Evolutionary conservation across 1,140 invertebrate genomes (phyloP), one percentile per base, ranked within the genome.

Genomic region (Calliopsis andreniformis): DNA sequence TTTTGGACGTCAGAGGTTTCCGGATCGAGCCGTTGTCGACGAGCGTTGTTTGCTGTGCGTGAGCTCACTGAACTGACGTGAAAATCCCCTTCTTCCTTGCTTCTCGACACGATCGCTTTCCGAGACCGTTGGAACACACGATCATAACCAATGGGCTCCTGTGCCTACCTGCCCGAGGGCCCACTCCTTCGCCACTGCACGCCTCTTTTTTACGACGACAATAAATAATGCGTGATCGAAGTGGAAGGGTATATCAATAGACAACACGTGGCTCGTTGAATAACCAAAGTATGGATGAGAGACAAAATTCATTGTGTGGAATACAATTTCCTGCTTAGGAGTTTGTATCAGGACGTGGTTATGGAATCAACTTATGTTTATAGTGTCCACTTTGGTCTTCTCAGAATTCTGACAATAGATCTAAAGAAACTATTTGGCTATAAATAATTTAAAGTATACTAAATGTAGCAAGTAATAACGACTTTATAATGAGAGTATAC

Each of bases 1-100:
- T 89, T 89, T 89, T 88, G 84, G 86, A 78, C 49, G 42, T 85
- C 55, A 43, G 35, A 72, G 30, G 56, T 66, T 76, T 58, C 28
- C 63, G 51, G 43, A 68, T 68, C 72, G 55, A 58, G 53, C 64
- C 79, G 62, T 66, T 63, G 62, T 30, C 78, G 76, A 80, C 39
- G 78, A 80, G 81, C 78, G 77, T 58, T 58, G 39, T 86, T 84
- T 84, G 82, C 86, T 80, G 82, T 86, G 79, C 85, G 78, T 88
- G 80, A 87, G 82, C 87, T 87, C 83, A 89, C 87, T 88, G 73
- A 84, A 80, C 76, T 76, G 80, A 87, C 81, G 64, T 79, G 71
- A 73, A 73, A 71, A 75, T 51, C 63, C 78, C 83, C 84, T 59
- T 75, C 79, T 73, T 66, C 62, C 39, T 43, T n/a, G 18, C 61